Base-by-base conservation (phyloP, 2,797 vertebrate genomes). In the Gastrophryne carolinensis region DNA sequence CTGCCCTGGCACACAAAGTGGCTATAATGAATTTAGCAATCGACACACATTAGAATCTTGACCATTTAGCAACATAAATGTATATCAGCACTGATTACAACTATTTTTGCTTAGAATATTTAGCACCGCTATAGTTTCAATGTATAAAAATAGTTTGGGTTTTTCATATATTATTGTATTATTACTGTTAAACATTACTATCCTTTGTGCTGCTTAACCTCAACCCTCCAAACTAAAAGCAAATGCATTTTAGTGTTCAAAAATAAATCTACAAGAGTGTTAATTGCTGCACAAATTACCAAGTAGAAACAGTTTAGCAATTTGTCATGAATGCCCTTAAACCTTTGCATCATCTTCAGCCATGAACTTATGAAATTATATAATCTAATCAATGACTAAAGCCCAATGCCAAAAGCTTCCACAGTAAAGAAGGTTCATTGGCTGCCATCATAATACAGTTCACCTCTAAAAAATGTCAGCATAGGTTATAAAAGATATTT, bases 321-420 rank as follows among this genome's bases (percentile, higher is more conserved):
- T 65, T 72, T 65, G 60, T 78, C 64, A 57, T 64, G 65, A 72
- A 72, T 78, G 66, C 50, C 75, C 75, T 78, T 65, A 78, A 78
- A 78, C 75, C 75, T 72, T 72, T 32, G 50, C 32, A 63, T 58
- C 71, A 49, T 50, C 64, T 77, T 54, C 66, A 69, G 73, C 49
- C 54, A 64, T 71, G 58, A 65, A 71, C 50, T 65, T 72, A 29
- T 37, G 37, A 52, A 69, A 58, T 56, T 12, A 50, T 57, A 47
- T 49, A 72, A 71, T 65, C 30, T 65, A 78, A 78, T 78, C 57
- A 72, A 72, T 71, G 50, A 10, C 52, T 49, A 35, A 27, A 77
- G 68, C 68, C 63, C 47, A 66, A 23, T 47, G 72, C 53, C 41
- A 68, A 78, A 71, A 58, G 68, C 39, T 39, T 24, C 53, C 24